A percentile compares a stretch with the other conserved stretches of the same genome.
Conservation (phyloP, 1,140 invertebrate genomes). For the Brachionus manjavacas region DNA sequence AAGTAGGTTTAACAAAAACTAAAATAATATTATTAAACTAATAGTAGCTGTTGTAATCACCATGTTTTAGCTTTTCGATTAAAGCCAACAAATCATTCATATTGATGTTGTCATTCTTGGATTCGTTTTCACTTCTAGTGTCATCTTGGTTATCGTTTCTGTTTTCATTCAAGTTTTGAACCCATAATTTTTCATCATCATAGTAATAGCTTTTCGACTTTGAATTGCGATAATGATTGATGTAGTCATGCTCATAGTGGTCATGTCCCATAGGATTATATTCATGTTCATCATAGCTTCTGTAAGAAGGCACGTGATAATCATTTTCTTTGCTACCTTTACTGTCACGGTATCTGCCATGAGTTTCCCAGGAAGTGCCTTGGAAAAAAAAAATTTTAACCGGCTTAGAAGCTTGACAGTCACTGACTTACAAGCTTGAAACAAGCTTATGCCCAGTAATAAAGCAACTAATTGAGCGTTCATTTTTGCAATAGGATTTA, state of each 20-base stretch:
- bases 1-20: not conserved
- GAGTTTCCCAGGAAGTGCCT: not conserved
- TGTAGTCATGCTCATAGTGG: not conserved
- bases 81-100: not conserved
- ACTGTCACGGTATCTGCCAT: not conserved
- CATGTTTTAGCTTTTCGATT: not conserved
- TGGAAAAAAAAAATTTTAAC: not conserved
- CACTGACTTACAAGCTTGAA: not conserved
- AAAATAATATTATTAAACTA: not conserved
- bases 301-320: not conserved
- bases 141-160: not conserved
- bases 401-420: not conserved
- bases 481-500: not conserved
- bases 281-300: not conserved
- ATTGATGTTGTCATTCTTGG: constrained; percentile 22
- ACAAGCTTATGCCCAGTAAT: not conserved
- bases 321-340: not conserved
- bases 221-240: not conserved
- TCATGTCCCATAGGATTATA: not conserved
- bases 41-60: not conserved
- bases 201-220: not conserved
- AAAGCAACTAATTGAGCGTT: not conserved
- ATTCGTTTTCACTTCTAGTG: not conserved
- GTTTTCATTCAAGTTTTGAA: constrained; percentile 5
- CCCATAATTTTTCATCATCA: not conserved